Base-by-base conservation (phyloP, 1,140 invertebrate species). In the Episyrphus balteatus region DNA sequence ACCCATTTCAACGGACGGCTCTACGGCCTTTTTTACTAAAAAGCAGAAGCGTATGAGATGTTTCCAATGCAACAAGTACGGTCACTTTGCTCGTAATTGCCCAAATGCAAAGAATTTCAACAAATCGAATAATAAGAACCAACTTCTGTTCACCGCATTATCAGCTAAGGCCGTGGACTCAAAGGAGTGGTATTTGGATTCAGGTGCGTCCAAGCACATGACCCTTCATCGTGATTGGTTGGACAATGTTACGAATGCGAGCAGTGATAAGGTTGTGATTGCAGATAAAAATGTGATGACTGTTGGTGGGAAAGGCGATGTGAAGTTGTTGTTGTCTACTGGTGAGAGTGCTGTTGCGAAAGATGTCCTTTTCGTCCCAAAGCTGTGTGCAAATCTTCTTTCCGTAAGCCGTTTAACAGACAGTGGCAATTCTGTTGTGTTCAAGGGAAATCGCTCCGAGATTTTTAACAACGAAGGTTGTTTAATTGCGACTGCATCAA, bases 351-450 rank as follows among this genome's bases (percentile, higher is more conserved):
- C 30, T 26, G 14, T n/a, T 11, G 41, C 30, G 18, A 42, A 51
- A 19, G 48, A 42, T 26, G 42, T 48, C 3, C 17, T 50, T 5
- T 52, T 31, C 42, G 46, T 53, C 19, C 51, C 49, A 15, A 30
- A 36, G 8, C 18, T 55, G 33, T 38, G 42, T 2, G 53, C 49
- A 48, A 56, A 57, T 45, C 42, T 54, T 5, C 32, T 55, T 9
- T 53, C 50, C 15, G 54, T 55, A 11, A 49, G 46, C 44, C 8
- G 50, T 19, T 39, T 58, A 13, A 51, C 50, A 18, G 39, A 42
- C 19, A 54, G 50, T 40, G 52, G 50, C 9, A 55, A 57, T 19
- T 14, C 52, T 42, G 50, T 66, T n/a, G 42, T 57, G 44, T 60
- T 68, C 55, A 34, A 53, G 19, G 37, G 52, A 17, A 12, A 55